Percentiles rank a stretch among this genome's conserved stretches.
Evolutionary conservation across 1,140 invertebrate genomes (phyloP).

Genomic region (Halictus rubicundus): DNA sequence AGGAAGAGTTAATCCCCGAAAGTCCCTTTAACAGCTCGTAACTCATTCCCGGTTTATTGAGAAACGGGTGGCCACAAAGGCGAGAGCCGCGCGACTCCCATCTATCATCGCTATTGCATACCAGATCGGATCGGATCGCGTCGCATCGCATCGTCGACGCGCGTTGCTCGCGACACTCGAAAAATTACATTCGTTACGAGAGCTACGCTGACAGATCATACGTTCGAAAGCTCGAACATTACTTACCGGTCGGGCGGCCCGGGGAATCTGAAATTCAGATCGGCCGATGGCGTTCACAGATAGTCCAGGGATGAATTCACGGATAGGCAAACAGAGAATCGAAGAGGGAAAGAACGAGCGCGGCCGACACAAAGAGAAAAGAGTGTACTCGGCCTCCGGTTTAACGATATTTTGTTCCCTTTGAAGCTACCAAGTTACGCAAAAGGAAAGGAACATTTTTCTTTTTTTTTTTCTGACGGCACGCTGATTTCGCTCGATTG

Average conservation of each 20-base stretch:
- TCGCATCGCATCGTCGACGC: too few species aligned
- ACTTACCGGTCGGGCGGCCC: background rate
- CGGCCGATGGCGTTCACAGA: slow-evolving; percentile 38
- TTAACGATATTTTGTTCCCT: slow-evolving; percentile 31
- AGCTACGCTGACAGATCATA: slow-evolving; percentile 24
- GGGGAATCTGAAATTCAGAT: slow-evolving; percentile 54
- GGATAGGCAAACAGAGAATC: slow-evolving; percentile 47
- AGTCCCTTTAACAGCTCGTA: slow-evolving; percentile 27
- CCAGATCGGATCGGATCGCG: too few species aligned
- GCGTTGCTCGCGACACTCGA: background rate
- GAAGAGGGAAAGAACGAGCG: background rate
- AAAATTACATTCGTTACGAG: slow-evolving; percentile 42
- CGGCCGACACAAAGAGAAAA: background rate
- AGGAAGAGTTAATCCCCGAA: slow-evolving; percentile 21
- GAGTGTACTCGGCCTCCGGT: slow-evolving; percentile 29
- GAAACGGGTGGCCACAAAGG: slow-evolving; percentile 8
- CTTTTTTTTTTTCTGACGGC: too few species aligned
- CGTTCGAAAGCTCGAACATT: slow-evolving; percentile 28
- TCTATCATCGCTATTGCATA: slow-evolving; percentile 32
- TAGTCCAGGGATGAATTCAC: slow-evolving; percentile 49
- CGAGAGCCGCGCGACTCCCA: background rate
- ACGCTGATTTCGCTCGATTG: background rate
- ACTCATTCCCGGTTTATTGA: slow-evolving; percentile 37
- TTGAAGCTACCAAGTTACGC: slow-evolving; percentile 1
- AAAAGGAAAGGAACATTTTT: background rate